These are phyloP conservation scores for Petaurus breviceps DNA, from an alignment of 2,113 vertebrate species.

Conservation along the genomic window DNA sequence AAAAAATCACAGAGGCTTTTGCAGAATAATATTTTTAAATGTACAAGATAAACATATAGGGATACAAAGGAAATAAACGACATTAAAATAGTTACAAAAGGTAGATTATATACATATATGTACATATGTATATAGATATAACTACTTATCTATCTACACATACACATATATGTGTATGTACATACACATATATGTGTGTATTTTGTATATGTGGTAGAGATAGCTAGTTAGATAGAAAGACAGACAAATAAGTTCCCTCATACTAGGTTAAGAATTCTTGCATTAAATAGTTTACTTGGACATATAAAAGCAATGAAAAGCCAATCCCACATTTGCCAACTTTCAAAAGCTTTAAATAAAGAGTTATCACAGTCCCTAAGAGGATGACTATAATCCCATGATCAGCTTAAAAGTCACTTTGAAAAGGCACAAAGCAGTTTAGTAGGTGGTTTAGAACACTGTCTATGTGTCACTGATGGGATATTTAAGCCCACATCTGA, in stretches of 20 bases:
- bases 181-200: too few species aligned
- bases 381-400: neutral
- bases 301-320: neutral
- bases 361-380: neutral
- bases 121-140: too few species aligned
- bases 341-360: neutral
- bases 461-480: neutral
- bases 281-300: neutral
- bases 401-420: neutral
- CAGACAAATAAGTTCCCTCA: neutral
- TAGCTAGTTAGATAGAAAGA: too few species aligned
- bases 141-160: too few species aligned
- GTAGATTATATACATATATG: too few species aligned
- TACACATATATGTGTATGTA: too few species aligned
- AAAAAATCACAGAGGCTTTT: neutral
- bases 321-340: neutral
- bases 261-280: neutral
- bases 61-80: neutral
- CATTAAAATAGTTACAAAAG: neutral
- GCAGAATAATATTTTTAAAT: neutral
- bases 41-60: neutral
- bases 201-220: too few species aligned
- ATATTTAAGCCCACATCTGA: neutral
- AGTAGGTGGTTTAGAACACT: neutral
- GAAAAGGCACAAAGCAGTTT: neutral